Conservation (phyloP, 2,113 vertebrate genomes). For the Platichthys stellatus region DNA sequence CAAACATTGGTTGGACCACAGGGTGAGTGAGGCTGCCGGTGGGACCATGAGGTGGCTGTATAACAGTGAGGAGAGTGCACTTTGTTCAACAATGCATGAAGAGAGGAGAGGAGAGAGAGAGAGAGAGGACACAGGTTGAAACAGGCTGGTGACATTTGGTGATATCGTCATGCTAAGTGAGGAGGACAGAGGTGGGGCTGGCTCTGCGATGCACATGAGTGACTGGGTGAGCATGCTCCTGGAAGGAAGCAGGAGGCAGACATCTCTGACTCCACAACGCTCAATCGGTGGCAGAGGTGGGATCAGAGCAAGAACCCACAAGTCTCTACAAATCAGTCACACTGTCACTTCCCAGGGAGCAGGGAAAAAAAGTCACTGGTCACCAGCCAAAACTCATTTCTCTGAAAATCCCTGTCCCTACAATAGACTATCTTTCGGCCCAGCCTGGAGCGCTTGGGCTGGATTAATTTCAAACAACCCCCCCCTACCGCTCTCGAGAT, state of each 20-base stretch:
- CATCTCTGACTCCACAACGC: conserved; percentile 63
- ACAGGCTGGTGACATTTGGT: conserved; percentile 70
- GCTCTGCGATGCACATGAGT: conserved; percentile 74
- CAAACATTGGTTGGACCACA: conserved; percentile 63
- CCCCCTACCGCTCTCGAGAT: conserved; percentile 52
- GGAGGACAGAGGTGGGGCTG: conserved; percentile 67
- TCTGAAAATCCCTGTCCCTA: conserved; percentile 68
- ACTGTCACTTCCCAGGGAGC: conserved; percentile 64
- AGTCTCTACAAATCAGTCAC: conserved; percentile 73
- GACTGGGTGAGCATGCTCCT: conserved; percentile 76
- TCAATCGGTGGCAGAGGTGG: conserved; percentile 63
- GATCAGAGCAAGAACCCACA: conserved; percentile 57
- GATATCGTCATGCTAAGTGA: conserved; percentile 77
- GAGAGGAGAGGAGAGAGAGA: conserved; percentile 18
- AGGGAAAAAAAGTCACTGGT: conserved; percentile 59
- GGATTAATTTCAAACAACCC: conserved; percentile 74
- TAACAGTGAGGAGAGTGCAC: conserved; percentile 64
- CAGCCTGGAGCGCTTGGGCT: conserved; percentile 60
- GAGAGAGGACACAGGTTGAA: conserved; percentile 43
- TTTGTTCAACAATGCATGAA: conserved; percentile 72
- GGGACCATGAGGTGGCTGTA: conserved; percentile 75
- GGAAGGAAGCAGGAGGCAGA: conserved; percentile 70
- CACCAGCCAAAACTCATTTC: conserved; percentile 72
- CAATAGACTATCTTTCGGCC: conserved; percentile 69
- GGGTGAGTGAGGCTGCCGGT: conserved; percentile 72